Conservation (phyloP, 2,888 invertebrate genomes). For the Papilio demoleus region DNA sequence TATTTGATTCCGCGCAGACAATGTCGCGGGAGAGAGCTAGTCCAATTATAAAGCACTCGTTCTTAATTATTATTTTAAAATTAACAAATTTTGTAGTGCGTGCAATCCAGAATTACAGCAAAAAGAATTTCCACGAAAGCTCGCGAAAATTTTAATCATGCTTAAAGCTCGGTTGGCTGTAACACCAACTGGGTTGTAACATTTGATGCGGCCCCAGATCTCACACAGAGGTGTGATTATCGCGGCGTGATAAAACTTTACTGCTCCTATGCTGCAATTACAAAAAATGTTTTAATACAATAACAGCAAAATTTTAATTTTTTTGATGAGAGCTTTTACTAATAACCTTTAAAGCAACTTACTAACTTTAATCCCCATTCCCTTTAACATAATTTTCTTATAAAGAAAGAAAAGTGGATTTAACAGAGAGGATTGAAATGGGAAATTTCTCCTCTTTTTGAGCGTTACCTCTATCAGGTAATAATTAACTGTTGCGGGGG, state of each 20-base stretch:
- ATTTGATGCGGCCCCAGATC: slow-evolving; percentile 27
- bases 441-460: no score
- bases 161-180: slow-evolving; percentile 10
- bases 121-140: slow-evolving; percentile 6
- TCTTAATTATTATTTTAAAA: background rate
- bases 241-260: slow-evolving; percentile 27
- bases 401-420: no score
- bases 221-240: slow-evolving; percentile 29
- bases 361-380: no score
- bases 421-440: no score
- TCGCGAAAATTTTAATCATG: slow-evolving; percentile 25
- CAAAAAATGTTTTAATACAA: slow-evolving; percentile 9
- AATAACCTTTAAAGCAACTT: background rate
- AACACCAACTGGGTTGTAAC: slow-evolving; percentile 20
- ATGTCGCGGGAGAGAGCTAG: no score
- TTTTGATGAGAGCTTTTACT: background rate
- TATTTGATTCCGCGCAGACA: no score
- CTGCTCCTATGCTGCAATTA: slow-evolving; percentile 21
- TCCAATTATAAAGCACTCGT: no score
- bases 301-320: background rate
- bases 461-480: no score
- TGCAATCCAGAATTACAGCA: no score
- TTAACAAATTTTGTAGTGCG: no score
- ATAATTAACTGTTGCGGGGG: no score
- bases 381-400: no score